Evolutionary conservation across 2,888 invertebrate species (phyloP), one percentile per base, ranked within the genome.

Genomic region (Anarsia innoxiella): DNA sequence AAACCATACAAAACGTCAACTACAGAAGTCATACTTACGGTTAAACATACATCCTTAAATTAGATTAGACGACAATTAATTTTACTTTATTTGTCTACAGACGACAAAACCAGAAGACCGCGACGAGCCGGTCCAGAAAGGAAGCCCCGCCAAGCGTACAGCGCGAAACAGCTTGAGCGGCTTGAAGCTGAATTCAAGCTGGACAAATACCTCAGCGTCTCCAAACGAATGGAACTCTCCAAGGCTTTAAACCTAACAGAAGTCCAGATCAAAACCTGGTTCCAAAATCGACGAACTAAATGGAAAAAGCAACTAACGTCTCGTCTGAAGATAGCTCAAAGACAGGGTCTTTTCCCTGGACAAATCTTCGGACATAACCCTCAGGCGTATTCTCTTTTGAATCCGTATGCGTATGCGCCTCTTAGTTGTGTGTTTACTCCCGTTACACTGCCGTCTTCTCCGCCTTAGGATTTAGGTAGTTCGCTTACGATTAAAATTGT

Each of bases 301-400:
- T 97, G 97, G 97, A 97, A 98, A 79, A 98, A 98, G 59, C 97
- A 98, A 63, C 78, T 98, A 56, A 96, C 97, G 0, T 93, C 95
- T 0, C 85, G 95, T 2, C 75, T 97, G 45, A 95, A 96, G 70
- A 92, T 96, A 69, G 94, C 95, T 0, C 96, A 95, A 59, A 82
- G 95, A 1, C 95, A 95, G 61, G 94, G 93, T 0, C 62, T 94
- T 15, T 92, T 93, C 56, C 88, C 90, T 0, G 88, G 90, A 0
- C 89, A 90, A 44, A 90, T 91, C 56, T 89, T 92, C 45, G 87
- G 89, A 11, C 87, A 89, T 6, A 61, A 85, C 1, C 74, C 85
- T 0, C 88, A 87, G 49, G 86, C 88, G 39, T 91, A 90, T 64
- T 88, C 90, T 1, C 69, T 91, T 23, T 67, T 89, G 37, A 84